These are phyloP conservation scores for Silvanus unidentatus DNA, from an alignment of 2,888 invertebrate genomes.

Conservation along the genomic window DNA sequence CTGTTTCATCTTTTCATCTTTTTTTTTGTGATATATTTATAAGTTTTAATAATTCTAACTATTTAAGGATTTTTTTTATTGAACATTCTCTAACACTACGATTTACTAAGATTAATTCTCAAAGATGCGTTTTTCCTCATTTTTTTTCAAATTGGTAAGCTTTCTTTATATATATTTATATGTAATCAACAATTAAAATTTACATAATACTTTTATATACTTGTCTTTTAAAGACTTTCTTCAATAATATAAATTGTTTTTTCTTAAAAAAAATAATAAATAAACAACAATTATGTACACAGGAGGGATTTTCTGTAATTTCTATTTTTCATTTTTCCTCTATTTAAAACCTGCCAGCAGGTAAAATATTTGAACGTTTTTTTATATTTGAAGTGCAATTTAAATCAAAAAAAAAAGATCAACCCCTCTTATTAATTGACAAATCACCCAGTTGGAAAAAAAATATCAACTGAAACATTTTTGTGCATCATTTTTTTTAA, in stretches of 20 bases:
- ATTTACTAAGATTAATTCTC: too few relatives aligned
- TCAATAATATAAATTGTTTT: slow-evolving; percentile 22
- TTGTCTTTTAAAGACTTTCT: slow-evolving; percentile 19
- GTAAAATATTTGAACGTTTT: slow-evolving; percentile 29
- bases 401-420: slow-evolving; percentile 19
- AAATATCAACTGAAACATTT: slow-evolving; percentile 12
- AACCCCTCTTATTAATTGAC: slow-evolving; percentile 32
- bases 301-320: slow-evolving; percentile 35
- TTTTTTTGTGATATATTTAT: too few relatives aligned
- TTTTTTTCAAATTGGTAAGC: slow-evolving; percentile 25
- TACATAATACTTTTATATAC: slow-evolving; percentile 33
- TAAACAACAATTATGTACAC: slow-evolving; percentile 42
- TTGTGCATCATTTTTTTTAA: slow-evolving; percentile 25
- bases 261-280: slow-evolving; percentile 43
- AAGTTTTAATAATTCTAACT: too few relatives aligned
- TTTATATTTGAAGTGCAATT: slow-evolving; percentile 8
- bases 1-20: slow-evolving; percentile 7
- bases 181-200: slow-evolving; percentile 32
- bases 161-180: slow-evolving; percentile 31
- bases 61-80: too few relatives aligned
- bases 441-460: slow-evolving; percentile 22
- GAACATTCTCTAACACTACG: too few relatives aligned
- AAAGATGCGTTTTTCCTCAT: too few relatives aligned
- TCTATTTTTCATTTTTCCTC: slow-evolving; percentile 20
- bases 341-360: slow-evolving; percentile 36